Evolutionary conservation across 2,113 vertebrate genomes (phyloP).

Genomic region (Agelaius phoeniceus): DNA sequence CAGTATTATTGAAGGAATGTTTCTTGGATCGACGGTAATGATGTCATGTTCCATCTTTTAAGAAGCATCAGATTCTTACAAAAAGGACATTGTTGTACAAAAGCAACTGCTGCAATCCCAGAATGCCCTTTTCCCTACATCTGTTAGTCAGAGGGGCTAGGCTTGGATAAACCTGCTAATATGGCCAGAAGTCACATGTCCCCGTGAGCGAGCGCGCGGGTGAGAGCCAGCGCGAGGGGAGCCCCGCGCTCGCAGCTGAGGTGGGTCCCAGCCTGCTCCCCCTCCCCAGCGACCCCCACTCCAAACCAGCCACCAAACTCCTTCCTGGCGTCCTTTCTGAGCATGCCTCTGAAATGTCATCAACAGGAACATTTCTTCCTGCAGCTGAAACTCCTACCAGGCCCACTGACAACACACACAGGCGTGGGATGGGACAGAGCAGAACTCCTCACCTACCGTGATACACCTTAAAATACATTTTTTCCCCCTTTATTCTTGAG

Average conservation of each 20-base stretch:
- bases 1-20: constrained; percentile 71
- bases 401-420: not conserved
- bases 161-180: constrained; percentile 59
- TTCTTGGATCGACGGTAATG: constrained; percentile 69
- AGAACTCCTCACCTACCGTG: not conserved
- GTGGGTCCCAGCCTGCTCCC: not conserved
- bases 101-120: constrained; percentile 73
- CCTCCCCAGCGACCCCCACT: not conserved
- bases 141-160: constrained; percentile 67
- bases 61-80: constrained; percentile 76
- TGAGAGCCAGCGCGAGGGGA: not conserved
- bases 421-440: not conserved
- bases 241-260: not conserved
- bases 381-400: not conserved
- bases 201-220: not conserved
- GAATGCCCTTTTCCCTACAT: constrained; percentile 69
- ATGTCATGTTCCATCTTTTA: constrained; percentile 78
- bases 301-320: not conserved
- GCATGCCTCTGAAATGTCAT: not conserved
- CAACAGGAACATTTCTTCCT: not conserved
- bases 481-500: not conserved
- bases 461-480: not conserved
- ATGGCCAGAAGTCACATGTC: constrained; percentile 46
- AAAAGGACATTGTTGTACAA: constrained; percentile 77
- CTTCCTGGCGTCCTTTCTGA: not conserved